Percentiles rank a stretch among this genome's conserved stretches.
Conservation (phyloP, 1,140 invertebrate species). For the Sinella curviseta region DNA sequence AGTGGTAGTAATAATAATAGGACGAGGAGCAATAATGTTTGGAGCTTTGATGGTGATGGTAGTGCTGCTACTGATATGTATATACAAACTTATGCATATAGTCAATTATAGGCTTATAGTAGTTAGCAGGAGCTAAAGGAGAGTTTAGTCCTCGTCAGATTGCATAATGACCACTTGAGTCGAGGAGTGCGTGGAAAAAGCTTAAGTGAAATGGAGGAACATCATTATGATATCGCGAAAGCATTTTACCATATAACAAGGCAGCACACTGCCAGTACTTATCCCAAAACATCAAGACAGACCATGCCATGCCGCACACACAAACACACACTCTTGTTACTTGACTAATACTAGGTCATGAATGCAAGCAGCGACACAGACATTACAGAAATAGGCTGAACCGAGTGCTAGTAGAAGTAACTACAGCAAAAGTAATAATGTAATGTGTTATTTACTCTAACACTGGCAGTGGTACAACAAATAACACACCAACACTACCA, state of each 20-base stretch:
- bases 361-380: too few relatives aligned
- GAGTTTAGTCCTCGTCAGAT: slow-evolving; percentile 16
- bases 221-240: slow-evolving; percentile 4
- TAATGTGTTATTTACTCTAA: neutral
- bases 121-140: neutral
- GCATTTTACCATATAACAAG: neutral
- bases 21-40: neutral
- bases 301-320: neutral
- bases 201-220: slow-evolving; percentile 9
- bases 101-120: too few relatives aligned
- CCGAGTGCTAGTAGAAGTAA: neutral
- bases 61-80: too few relatives aligned
- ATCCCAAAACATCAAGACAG: too few relatives aligned
- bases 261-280: too few relatives aligned
- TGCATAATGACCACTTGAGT: slow-evolving; percentile 19
- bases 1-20: neutral
- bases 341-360: neutral
- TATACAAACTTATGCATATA: too few relatives aligned
- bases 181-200: neutral
- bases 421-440: neutral
- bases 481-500: too few relatives aligned
- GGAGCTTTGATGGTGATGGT: too few relatives aligned
- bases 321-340: too few relatives aligned
- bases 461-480: too few relatives aligned
- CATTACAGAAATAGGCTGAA: neutral